Conservation (phyloP, 2,888 invertebrate genomes). For the Nipponacmea schrenckii region DNA sequence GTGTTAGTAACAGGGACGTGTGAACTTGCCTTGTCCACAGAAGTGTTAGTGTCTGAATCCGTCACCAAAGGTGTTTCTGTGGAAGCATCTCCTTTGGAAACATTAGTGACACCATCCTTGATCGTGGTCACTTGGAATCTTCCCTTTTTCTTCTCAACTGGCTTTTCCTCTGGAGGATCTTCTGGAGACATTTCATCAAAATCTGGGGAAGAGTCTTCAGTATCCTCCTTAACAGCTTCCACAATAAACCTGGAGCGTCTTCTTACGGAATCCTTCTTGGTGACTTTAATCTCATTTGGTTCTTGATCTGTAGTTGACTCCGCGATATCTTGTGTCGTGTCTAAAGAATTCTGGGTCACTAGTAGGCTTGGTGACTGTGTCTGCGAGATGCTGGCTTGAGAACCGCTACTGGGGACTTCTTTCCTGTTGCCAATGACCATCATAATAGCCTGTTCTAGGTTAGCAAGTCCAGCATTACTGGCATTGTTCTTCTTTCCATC, state of each 20-base stretch:
- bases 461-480: slow-evolving; percentile 39
- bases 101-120: slow-evolving; percentile 25
- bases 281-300: slow-evolving; percentile 25
- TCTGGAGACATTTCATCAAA: slow-evolving; percentile 7
- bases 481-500: slow-evolving; percentile 35
- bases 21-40: slow-evolving; percentile 19
- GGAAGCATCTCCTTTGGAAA: slow-evolving; percentile 19
- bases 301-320: slow-evolving; percentile 18
- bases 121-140: slow-evolving; percentile 52
- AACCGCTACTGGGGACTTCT: slow-evolving; percentile 29
- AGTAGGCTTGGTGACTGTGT: slow-evolving; percentile 9
- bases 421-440: slow-evolving; percentile 52
- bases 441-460: slow-evolving; percentile 61
- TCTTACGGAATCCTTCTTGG: slow-evolving; percentile 25
- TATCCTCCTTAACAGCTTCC: slow-evolving; percentile 48
- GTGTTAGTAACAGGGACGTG: slow-evolving; percentile 14
- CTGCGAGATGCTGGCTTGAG: slow-evolving; percentile 7
- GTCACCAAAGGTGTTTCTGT: slow-evolving; percentile 19
- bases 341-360: slow-evolving; percentile 10
- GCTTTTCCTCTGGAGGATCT: slow-evolving; percentile 21
- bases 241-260: slow-evolving; percentile 50
- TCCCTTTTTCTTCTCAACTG: slow-evolving; percentile 33
- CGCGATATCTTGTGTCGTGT: slow-evolving; percentile 7
- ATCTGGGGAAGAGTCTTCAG: slow-evolving; percentile 1
- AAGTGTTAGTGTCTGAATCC: slow-evolving; percentile 25